Conservation (phyloP, 2,888 invertebrate genomes). For the Pyrrhosoma nymphula region DNA sequence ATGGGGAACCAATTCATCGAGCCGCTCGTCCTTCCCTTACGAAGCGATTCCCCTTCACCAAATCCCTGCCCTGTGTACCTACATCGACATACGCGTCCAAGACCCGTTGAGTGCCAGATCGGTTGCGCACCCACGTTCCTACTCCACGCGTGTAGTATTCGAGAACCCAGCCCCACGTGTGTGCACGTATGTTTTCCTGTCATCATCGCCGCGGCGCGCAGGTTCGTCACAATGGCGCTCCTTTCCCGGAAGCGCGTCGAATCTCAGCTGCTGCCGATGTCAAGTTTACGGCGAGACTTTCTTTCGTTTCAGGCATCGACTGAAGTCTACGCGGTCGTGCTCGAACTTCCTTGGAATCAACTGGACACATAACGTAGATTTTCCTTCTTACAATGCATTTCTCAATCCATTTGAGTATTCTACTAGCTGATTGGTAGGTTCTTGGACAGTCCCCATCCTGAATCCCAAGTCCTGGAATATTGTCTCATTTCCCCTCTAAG, state of each 20-base stretch:
- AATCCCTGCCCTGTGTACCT: background rate
- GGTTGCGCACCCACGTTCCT: background rate
- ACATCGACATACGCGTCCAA: background rate
- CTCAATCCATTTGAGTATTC: too few relatives aligned
- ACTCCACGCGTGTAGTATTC: background rate
- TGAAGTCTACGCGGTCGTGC: background rate
- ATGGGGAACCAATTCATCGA: background rate
- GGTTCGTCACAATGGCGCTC: too few relatives aligned
- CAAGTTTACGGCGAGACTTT: too few relatives aligned
- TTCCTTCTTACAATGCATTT: too few relatives aligned
- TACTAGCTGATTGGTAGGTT: too few relatives aligned
- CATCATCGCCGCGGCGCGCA: background rate
- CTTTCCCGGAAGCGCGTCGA: too few relatives aligned
- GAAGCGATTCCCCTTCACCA: background rate
- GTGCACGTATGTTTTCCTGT: background rate
- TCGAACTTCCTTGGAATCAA: too few relatives aligned
- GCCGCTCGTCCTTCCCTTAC: background rate
- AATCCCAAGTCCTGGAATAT: too few relatives aligned
- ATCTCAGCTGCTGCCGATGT: too few relatives aligned
- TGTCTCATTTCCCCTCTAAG: too few relatives aligned
- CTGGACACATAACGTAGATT: too few relatives aligned
- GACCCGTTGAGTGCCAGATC: background rate
- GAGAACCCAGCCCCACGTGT: background rate
- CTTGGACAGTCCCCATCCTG: too few relatives aligned
- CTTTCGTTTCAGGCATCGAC: background rate